Evolutionary conservation across 2,888 invertebrate species (phyloP).

Genomic region (Prosapia bicincta): DNA sequence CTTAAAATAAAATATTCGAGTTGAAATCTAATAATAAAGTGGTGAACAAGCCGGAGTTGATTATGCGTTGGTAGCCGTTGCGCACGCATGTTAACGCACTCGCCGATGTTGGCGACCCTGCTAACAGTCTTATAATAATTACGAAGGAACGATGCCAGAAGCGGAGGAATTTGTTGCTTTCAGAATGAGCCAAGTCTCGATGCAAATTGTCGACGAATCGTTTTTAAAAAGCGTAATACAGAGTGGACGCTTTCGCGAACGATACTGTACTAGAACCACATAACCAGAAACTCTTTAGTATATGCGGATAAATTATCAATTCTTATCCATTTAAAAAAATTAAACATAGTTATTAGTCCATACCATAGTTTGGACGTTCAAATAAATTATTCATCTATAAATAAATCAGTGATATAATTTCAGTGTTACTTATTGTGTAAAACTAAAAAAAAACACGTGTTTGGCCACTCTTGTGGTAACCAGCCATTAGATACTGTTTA

Average conservation of each 20-base stretch:
- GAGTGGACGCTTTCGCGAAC: not conserved
- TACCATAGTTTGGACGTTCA: no score
- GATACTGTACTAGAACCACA: no score
- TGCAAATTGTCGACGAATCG: conserved; percentile 2
- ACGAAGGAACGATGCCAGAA: not conserved
- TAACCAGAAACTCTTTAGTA: no score
- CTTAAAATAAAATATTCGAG: not conserved
- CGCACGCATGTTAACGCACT: not conserved
- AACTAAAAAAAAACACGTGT: no score
- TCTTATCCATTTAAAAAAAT: no score
- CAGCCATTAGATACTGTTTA: no score
- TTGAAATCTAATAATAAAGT: not conserved
- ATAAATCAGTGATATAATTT: no score
- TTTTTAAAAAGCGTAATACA: not conserved
- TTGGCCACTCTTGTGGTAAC: no score
- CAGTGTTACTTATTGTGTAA: no score
- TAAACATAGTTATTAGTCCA: no score
- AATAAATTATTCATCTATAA: no score
- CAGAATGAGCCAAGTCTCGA: conserved; percentile 2
- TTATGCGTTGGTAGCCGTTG: not conserved
- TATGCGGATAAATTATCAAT: no score
- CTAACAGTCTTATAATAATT: not conserved
- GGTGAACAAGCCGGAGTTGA: not conserved
- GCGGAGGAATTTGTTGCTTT: not conserved
- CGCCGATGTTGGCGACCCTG: not conserved